These are phyloP conservation scores for Ptychobarbus kaznakovi DNA, from an alignment of 2,797 vertebrate species.

Conservation along the genomic window DNA sequence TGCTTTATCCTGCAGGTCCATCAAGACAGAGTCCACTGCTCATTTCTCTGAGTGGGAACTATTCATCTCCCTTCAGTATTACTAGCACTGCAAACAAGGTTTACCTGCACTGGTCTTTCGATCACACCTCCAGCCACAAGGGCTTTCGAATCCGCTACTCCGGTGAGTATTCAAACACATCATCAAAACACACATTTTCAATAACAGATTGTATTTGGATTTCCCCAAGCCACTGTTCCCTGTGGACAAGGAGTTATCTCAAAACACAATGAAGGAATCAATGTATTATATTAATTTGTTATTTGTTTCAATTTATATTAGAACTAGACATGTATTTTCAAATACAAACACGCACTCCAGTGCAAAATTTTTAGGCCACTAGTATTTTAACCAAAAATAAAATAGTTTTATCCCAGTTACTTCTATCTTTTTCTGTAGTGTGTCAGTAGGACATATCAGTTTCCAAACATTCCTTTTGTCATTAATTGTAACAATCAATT, in stretches of 20 bases:
- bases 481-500: too few relatives aligned
- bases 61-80: conserved; percentile 90
- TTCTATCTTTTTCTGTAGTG: too few relatives aligned
- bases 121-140: conserved; percentile 94
- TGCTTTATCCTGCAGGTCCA: conserved; percentile 78
- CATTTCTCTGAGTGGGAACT: conserved; percentile 95
- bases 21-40: conserved; percentile 92
- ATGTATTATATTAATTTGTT: background rate
- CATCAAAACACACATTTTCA: background rate
- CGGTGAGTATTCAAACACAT: conserved; percentile 73
- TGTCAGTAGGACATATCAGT: too few relatives aligned
- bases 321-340: too few relatives aligned
- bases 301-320: background rate
- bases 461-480: too few relatives aligned
- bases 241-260: background rate
- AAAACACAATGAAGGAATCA: background rate
- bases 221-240: background rate
- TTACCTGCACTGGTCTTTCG: conserved; percentile 97
- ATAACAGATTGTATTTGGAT: background rate
- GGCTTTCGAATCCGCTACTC: conserved; percentile 97
- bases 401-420: too few relatives aligned
- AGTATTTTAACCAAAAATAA: too few relatives aligned
- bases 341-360: too few relatives aligned
- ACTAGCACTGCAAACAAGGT: conserved; percentile 91
- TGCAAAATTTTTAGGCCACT: too few relatives aligned